Evolutionary conservation across 1,140 invertebrate species (phyloP), one percentile per base, ranked within the genome.

Genomic region (Drosophila pandora): DNA sequence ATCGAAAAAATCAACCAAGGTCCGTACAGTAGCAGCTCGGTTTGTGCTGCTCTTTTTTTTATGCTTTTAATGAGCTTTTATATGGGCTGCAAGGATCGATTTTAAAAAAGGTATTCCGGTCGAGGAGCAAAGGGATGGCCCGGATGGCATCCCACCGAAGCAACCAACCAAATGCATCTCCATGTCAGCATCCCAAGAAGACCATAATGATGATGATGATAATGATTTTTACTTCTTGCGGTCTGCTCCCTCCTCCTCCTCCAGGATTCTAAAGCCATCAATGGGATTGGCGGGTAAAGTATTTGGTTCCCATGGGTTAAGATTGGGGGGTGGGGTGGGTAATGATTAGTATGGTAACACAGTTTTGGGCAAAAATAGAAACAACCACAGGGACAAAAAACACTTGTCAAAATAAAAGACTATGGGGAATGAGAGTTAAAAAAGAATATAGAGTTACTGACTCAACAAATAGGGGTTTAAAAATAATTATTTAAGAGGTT

Each of bases 31-130:
- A 88, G 83, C 83, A 68, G 83, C 75, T 45, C 43, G 17, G 58
- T 23, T 13, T 41, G 58, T 17, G 41, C 41, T 57, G 59, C 54
- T 61, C 71, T 79, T 81, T 76, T 76, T 85, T 82, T 88, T 73
- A 76, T 79, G 79, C 72, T 88, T 88, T 88, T 89, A 87, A 88
- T 88, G 83, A 83, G 76, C 83, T 85, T 88, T 88, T 88, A 83
- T 88, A 88, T 83, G 71, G 76, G 73, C 76, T 69, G 63, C 32
- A 56, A 56, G 65, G 65, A 69, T 69, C 17, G 50, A 13, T n/a
- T 22, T 30, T 10, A 12, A 22, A 13, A 45, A 41, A n/a, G 53
- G 53, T 61, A 63, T 37, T 41, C 39, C 12, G n/a, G 52, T 34
- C 45, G 30, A 56, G 50, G 59, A 70, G 50, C 32, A 12, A 30